Evolutionary conservation across 2,888 invertebrate genomes (phyloP), one percentile per base, ranked within the genome.

Genomic region (Saturnia japonica): DNA sequence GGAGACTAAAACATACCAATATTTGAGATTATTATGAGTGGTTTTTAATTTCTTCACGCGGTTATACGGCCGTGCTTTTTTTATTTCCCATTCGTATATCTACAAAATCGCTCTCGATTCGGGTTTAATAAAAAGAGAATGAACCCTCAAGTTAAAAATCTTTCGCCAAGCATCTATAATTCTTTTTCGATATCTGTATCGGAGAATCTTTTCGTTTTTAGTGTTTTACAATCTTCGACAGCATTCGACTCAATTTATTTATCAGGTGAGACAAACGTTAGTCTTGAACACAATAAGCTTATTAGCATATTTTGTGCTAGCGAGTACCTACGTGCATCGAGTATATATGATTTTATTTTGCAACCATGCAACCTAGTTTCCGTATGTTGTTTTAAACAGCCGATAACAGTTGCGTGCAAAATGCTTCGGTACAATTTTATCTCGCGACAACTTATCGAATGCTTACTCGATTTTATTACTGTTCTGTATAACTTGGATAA

Each of bases 381-480:
- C 64, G 64, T n/a, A 64, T 19, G 64, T 64, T 64, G 64, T 64
- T 64, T 64, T 54, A n/a, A 64, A 40, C 40, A 40, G n/a, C 40
- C n/a, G 64, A 40, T 64, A 64, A 64, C 64, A 34, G 40, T n/a
- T 12, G 16, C 64, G 40, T 64, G 64, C 64, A 40, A 64, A 64
- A n/a, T 64, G 64, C 64, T 40, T 64, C 16, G 19, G 40, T 40
- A 64, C 6, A 64, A n/a, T 64, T 40, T 40, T n/a, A 14, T 60
- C 25, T 60, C 28, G 57, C 28, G n/a, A 22, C 54, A 28, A 60
- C 25, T 3, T 3, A 28, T 60, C 57, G 57, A 60, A 60, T 60
- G 28, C 12, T 19, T 12, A 60, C 9, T 60, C 7, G 57, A 57
- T 25, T 22, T 25, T 57, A 57, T 11, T 1, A n/a, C 6, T 54